Evolutionary conservation across 2,797 vertebrate species (phyloP).

Genomic region (Lerista edwardsae): DNA sequence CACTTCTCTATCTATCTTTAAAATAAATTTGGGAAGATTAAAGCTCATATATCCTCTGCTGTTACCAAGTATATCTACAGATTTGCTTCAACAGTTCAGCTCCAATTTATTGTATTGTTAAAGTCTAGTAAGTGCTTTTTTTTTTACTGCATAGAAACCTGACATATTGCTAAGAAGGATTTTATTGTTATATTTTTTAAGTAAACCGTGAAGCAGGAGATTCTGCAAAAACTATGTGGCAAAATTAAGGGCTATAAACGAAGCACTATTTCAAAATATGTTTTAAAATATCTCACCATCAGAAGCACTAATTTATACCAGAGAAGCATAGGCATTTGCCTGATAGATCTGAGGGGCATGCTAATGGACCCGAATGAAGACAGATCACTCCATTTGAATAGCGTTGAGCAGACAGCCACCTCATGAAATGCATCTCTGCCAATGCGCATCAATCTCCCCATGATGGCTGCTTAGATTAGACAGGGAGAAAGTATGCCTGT

Average conservation of each 20-base stretch:
- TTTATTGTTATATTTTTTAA: constrained; percentile 9
- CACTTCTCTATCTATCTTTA: constrained; percentile 11
- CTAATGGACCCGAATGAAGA: constrained; percentile 81
- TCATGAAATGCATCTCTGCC: constrained; percentile 75
- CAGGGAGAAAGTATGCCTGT: constrained; percentile 69
- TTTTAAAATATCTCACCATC: constrained; percentile 73
- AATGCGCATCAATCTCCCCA: constrained; percentile 75
- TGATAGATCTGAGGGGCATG: constrained; percentile 76
- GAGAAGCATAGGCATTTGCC: constrained; percentile 64
- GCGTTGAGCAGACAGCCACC: constrained; percentile 60
- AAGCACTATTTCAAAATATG: constrained; percentile 67
- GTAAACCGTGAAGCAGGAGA: constrained; percentile 9
- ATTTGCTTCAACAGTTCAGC: neutral
- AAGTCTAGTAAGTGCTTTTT: constrained; percentile 32
- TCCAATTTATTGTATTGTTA: constrained; percentile 1
- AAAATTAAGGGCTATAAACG: constrained; percentile 55
- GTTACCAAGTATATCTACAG: neutral
- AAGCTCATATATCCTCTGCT: constrained; percentile 14
- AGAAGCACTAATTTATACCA: constrained; percentile 74
- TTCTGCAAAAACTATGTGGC: constrained; percentile 9
- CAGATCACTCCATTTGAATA: constrained; percentile 76
- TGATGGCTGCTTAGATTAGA: constrained; percentile 73
- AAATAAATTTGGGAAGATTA: constrained; percentile 19
- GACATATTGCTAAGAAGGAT: neutral
- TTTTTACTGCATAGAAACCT: neutral